Conservation (phyloP, 1,140 invertebrate genomes). For the Onthophagus taurus region DNA sequence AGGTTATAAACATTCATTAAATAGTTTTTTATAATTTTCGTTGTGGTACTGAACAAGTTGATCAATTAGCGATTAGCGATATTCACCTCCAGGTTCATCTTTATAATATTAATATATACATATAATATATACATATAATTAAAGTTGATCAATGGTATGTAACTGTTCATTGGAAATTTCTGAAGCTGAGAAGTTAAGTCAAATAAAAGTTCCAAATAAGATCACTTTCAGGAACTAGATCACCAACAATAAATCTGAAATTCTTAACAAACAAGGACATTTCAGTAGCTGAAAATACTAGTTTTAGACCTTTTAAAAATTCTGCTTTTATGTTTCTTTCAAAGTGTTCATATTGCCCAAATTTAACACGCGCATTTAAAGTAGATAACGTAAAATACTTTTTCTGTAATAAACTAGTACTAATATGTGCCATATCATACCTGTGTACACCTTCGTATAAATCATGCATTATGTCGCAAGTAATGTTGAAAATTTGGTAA, state of each 20-base stretch:
- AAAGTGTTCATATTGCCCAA: conserved; percentile 21
- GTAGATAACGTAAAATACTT: conserved; percentile 25
- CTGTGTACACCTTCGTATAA: conserved; percentile 23
- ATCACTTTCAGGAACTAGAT: conserved; percentile 21
- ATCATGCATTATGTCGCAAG: conserved; percentile 31
- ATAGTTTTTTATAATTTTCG: too few species aligned
- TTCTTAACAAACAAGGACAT: conserved; percentile 23
- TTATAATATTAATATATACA: conserved; percentile 20
- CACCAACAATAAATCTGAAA: conserved; percentile 23
- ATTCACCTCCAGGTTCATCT: conserved; percentile 14
- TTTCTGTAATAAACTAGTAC: conserved; percentile 21
- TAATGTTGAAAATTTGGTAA: conserved; percentile 22
- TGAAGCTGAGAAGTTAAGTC: too few species aligned
- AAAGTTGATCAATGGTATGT: too few species aligned
- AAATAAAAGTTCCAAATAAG: conserved; percentile 24
- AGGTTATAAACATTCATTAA: conserved; percentile 21
- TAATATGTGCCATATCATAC: conserved; percentile 24
- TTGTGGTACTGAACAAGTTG: too few species aligned
- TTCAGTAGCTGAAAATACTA: conserved; percentile 27
- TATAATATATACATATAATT: too few species aligned
- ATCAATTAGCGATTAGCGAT: conserved; percentile 16
- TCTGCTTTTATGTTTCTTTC: conserved; percentile 20
- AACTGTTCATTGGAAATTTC: too few species aligned
- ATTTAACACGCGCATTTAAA: conserved; percentile 23
- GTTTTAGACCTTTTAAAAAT: conserved; percentile 16